Evolutionary conservation across 2,113 vertebrate genomes (phyloP).

Genomic region (Xiphophorus hellerii): DNA sequence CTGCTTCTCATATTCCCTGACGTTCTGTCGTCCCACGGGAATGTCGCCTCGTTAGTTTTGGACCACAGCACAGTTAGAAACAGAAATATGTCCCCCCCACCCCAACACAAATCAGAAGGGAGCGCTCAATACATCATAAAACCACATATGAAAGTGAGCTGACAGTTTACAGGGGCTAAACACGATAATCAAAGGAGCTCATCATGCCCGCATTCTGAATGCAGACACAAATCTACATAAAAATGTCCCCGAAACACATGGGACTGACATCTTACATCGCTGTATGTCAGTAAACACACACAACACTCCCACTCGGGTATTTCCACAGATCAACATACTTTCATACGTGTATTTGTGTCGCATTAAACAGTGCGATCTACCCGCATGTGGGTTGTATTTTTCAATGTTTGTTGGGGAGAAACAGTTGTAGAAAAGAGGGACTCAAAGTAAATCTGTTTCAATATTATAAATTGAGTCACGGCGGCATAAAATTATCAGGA

Average conservation of each 20-base stretch:
- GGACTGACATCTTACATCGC: conserved; percentile 7
- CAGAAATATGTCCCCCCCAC: neutral
- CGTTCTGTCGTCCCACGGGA: conserved; percentile 5
- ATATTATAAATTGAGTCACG: neutral
- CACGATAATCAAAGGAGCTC: conserved; percentile 26
- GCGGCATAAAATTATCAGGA: neutral
- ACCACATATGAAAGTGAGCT: conserved; percentile 37
- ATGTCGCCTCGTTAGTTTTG: neutral
- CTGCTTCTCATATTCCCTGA: neutral
- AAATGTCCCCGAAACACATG: conserved; percentile 4
- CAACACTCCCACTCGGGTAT: neutral
- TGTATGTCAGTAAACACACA: neutral
- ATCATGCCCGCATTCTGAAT: conserved; percentile 11
- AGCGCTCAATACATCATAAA: conserved; percentile 29
- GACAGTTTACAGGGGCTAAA: conserved; percentile 35
- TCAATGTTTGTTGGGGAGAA: neutral
- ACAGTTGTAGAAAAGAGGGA: neutral
- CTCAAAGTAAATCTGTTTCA: neutral
- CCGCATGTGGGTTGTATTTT: neutral
- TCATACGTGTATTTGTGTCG: neutral
- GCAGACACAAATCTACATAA: conserved; percentile 5
- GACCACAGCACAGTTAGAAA: neutral
- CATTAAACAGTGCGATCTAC: neutral
- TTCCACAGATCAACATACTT: neutral
- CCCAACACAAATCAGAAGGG: neutral